These are phyloP conservation scores for Coilia nasus DNA, from an alignment of 2,797 vertebrate genomes.

Conservation along the genomic window DNA sequence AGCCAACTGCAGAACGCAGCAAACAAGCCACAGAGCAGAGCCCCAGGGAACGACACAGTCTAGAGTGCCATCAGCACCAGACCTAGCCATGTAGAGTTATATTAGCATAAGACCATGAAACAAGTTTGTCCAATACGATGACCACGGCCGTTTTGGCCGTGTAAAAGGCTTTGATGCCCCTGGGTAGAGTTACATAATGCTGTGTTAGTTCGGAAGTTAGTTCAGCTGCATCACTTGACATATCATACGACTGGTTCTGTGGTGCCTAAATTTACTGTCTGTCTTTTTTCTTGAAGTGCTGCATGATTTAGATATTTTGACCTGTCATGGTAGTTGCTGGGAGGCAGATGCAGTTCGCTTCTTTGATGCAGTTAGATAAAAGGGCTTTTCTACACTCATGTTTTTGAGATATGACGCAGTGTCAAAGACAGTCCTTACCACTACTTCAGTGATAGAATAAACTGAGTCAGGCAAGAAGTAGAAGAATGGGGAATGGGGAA, in stretches of 20 bases:
- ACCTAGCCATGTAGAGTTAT: neutral
- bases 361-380: conserved; percentile 13
- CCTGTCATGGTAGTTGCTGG: neutral
- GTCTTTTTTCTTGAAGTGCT: neutral
- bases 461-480: neutral
- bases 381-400: neutral
- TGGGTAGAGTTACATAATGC: neutral
- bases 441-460: neutral
- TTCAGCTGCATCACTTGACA: neutral
- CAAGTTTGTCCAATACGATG: neutral
- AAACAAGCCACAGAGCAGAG: conserved; percentile 42
- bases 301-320: conserved; percentile 17
- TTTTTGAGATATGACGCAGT: neutral
- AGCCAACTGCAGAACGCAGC: conserved; percentile 44
- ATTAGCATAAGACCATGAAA: neutral
- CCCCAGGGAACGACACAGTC: neutral
- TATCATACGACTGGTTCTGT: neutral
- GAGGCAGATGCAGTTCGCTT: neutral
- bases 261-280: neutral
- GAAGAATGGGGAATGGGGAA: neutral
- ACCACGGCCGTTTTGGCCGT: no score
- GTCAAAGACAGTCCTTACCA: neutral
- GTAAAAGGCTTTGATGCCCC: neutral
- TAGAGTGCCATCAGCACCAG: neutral
- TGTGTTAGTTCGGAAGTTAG: neutral